A percentile compares a stretch with the other conserved stretches of the same genome.
phyloP scores from a whole-genome alignment of 2,797 vertebrate genomes.

The Accipiter superciliosus region DNA sequence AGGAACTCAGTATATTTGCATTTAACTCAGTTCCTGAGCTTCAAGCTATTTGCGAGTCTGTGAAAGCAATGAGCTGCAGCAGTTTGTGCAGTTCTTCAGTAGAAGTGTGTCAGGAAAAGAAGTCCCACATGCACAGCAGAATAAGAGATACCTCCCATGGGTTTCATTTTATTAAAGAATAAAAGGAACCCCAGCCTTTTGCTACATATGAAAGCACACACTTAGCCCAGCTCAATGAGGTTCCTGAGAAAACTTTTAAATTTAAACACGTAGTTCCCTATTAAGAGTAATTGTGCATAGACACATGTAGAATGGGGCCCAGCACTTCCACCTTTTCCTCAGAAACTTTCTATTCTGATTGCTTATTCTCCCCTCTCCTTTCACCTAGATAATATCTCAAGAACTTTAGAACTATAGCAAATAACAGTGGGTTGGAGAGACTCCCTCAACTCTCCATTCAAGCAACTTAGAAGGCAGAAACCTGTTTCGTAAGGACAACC shows the following conservation, averaged over 20 bases:
- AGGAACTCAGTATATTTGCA: rapidly evolving
- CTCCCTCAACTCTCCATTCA: neutral
- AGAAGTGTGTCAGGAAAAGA: neutral
- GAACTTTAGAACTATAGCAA: neutral
- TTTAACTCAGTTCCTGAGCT: neutral
- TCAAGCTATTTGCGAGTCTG: neutral
- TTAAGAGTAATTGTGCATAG: neutral
- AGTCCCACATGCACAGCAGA: neutral
- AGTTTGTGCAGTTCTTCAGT: neutral
- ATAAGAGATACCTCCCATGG: neutral
- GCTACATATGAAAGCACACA: neutral
- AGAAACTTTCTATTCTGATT: neutral
- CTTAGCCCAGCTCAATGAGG: neutral
- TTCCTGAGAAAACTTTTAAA: neutral
- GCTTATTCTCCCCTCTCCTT: neutral
- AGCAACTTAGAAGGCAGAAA: neutral
- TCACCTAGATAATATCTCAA: neutral
- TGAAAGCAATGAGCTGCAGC: neutral
- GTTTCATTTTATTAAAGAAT: neutral
- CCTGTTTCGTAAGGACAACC: neutral
- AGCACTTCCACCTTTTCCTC: neutral
- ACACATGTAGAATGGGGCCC: neutral
- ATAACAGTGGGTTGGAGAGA: neutral
- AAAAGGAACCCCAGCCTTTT: neutral
- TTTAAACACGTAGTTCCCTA: neutral